Evolutionary conservation across 1,140 invertebrate species (phyloP), one percentile per base, ranked within the genome.

Genomic region (Saccostrea glomerata): DNA sequence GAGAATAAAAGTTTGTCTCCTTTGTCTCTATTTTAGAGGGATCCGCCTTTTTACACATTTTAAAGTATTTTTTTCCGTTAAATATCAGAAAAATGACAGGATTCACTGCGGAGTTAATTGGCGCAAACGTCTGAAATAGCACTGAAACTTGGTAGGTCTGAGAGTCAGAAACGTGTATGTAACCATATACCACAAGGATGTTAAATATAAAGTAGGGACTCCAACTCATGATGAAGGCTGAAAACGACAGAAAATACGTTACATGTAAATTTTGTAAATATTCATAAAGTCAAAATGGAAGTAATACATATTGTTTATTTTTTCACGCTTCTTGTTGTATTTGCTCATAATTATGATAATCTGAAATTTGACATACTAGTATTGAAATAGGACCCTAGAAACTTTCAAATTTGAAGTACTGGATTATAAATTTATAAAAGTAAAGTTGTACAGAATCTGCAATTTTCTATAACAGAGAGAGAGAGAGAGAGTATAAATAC

Each of bases 181-280:
- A 36, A 36, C 15, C 25, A 36, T 77, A 77, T 12, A 77, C 70
- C 13, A 77, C 70, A 12, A 77, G 30, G 12, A 77, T 11, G 25
- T 77, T 77, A 15, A 77, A 77, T 30, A 77, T 77, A 77, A 77
- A 77, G 30, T 77, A 77, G 15, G 70, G 70, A 77, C 70, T 77
- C 70, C 70, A 77, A 30, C 70, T 77, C 70, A 77, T 1, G 12
- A 77, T 77, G 25, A 77, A 77, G 9, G 70, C 70, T 77, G 12
- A 77, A 77, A 77, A 36, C 13, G 15, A 17, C 17, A 63, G 15
- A 63, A 63, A 63, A 63, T 63, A 63, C 2, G 3, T 63, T 20
- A 63, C 30, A 36, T 36, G 30, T 36, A 1, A 36, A 2, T 0
- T 36, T 0, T 47, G 47, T 47, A 47, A n/a, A n/a, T n/a, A n/a